phyloP scores from a whole-genome alignment of 2,797 vertebrate genomes.

The Salarias fasciatus region DNA sequence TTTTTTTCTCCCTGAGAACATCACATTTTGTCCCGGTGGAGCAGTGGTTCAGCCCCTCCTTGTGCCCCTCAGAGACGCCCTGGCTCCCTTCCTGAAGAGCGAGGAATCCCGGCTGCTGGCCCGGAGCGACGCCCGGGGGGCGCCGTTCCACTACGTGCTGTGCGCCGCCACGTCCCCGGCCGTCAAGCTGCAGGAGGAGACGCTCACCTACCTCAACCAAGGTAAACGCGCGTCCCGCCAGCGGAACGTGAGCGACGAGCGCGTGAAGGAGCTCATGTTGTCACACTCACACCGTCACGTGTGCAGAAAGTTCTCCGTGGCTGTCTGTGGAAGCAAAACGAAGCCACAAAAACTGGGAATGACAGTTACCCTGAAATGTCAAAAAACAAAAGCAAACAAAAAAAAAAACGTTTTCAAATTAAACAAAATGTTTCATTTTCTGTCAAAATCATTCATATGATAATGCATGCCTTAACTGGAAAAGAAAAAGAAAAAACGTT shows the following conservation, averaged over 20 bases:
- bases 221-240: slow-evolving; percentile 76
- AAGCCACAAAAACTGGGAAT: too few species aligned
- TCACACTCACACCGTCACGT: background rate
- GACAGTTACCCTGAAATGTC: too few species aligned
- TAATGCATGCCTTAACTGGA: too few species aligned
- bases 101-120: slow-evolving; percentile 87
- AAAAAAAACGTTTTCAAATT: too few species aligned
- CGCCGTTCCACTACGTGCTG: slow-evolving; percentile 89
- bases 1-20: too few species aligned
- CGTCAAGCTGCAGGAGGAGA: slow-evolving; percentile 92
- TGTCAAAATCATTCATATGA: too few species aligned
- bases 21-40: too few species aligned
- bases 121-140: slow-evolving; percentile 79
- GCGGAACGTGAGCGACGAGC: slow-evolving; percentile 7
- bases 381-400: too few species aligned
- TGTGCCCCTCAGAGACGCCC: slow-evolving; percentile 66
- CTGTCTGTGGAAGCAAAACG: background rate
- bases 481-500: too few species aligned
- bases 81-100: slow-evolving; percentile 89
- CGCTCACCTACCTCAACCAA: slow-evolving; percentile 96
- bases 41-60: background rate
- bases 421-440: too few species aligned
- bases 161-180: slow-evolving; percentile 93
- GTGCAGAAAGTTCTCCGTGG: background rate
- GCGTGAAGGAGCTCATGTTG: slow-evolving; percentile 44